These are phyloP conservation scores for Caenorhabditis brenneri DNA, from an alignment of 1,140 invertebrate genomes.

Conservation along the genomic window DNA sequence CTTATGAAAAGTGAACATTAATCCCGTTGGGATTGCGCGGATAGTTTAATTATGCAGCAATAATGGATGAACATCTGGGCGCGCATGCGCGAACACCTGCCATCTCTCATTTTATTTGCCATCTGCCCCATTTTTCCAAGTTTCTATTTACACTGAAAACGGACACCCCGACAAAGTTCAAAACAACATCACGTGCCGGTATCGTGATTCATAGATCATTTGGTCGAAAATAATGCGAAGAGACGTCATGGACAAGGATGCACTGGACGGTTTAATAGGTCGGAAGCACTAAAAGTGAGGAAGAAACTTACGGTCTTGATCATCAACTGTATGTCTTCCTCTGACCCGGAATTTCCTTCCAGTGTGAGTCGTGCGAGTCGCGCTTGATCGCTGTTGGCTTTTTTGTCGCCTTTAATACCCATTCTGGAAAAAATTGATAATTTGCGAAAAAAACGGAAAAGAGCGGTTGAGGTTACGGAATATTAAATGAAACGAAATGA, in stretches of 20 bases:
- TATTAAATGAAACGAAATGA: too few species aligned
- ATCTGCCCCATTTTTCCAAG: background rate
- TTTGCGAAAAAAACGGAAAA: too few species aligned
- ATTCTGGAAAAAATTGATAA: background rate
- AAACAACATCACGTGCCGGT: background rate
- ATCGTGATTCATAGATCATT: background rate
- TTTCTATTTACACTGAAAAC: constrained; percentile 3
- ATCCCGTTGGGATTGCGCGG: background rate
- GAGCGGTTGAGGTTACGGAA: too few species aligned
- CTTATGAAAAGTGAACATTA: background rate
- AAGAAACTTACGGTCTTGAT: background rate
- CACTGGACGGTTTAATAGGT: background rate
- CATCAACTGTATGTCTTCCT: constrained; percentile 32
- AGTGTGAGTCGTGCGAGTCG: constrained; percentile 12
- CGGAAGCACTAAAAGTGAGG: background rate
- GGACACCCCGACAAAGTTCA: background rate
- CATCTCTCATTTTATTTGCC: background rate
- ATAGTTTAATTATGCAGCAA: background rate
- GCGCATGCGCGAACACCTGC: constrained; percentile 19
- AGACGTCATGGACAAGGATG: background rate
- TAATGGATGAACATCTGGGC: background rate
- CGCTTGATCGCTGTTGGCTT: constrained; percentile 40
- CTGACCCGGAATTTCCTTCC: constrained; percentile 10
- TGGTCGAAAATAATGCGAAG: background rate
- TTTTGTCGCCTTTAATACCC: constrained; percentile 40